Conservation (phyloP, 1,140 invertebrate species). For the Calycopis cecrops region DNA sequence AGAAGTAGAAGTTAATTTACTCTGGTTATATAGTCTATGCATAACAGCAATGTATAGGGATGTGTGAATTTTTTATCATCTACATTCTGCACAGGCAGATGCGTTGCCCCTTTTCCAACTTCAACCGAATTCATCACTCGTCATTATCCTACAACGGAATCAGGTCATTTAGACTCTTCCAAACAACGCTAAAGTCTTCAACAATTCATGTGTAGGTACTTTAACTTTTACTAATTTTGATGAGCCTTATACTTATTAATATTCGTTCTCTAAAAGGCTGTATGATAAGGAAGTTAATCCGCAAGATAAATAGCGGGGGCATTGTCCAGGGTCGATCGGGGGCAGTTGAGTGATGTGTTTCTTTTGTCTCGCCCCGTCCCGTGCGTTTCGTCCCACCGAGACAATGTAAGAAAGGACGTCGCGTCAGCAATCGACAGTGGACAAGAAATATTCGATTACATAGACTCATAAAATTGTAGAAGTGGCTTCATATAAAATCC, state of each 20-base stretch:
- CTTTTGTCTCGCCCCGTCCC: constrained; percentile 56
- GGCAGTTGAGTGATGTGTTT: constrained; percentile 62
- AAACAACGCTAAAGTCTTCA: too few species aligned
- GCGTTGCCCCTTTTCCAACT: too few species aligned
- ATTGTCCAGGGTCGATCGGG: constrained; percentile 36
- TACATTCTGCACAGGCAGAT: too few species aligned
- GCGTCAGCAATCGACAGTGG: constrained; percentile 51
- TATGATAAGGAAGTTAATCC: constrained; percentile 65
- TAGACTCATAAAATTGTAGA: constrained; percentile 22
- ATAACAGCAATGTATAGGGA: too few species aligned
- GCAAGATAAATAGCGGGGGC: constrained; percentile 60
- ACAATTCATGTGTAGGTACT: too few species aligned
- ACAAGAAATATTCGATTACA: constrained; percentile 32
- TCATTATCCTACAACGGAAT: too few species aligned
- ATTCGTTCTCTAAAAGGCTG: constrained; percentile 25
- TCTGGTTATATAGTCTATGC: too few species aligned
- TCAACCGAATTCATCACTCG: too few species aligned
- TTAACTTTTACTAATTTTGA: too few species aligned
- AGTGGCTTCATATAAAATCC: neutral
- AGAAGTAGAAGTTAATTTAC: too few species aligned
- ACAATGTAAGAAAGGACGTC: constrained; percentile 57
- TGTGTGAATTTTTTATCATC: too few species aligned
- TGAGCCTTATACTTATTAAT: constrained; percentile 12
- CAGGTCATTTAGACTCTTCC: too few species aligned
- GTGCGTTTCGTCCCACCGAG: constrained; percentile 28